Percentiles rank a stretch among this genome's conserved stretches.
Evolutionary conservation across 2,888 invertebrate species (phyloP).

Genomic region (Lasioglossum pauxillum): DNA sequence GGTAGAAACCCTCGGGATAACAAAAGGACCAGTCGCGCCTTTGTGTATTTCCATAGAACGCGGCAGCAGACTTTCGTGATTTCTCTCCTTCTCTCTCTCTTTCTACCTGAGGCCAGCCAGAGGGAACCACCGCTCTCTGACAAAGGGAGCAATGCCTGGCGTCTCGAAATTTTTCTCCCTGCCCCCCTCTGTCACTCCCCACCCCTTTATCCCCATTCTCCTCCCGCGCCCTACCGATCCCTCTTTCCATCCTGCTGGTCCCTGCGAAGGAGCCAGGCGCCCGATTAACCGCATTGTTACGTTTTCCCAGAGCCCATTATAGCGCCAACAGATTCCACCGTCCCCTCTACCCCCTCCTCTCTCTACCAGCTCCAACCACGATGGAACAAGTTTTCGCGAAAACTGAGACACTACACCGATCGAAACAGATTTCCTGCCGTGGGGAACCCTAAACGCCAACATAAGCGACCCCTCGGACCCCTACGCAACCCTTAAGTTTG

Average conservation of each 20-base stretch:
- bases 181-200: conserved; percentile 32
- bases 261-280: conserved; percentile 66
- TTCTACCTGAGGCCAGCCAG: conserved; percentile 53
- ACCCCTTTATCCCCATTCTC: conserved; percentile 9
- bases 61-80: conserved; percentile 70
- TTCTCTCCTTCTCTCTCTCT: conserved; percentile 45
- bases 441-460: not conserved
- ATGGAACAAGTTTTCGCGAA: conserved; percentile 41
- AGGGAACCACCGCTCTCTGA: conserved; percentile 19
- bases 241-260: conserved; percentile 8
- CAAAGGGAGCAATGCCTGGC: conserved; percentile 71
- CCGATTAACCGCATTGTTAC: conserved; percentile 80
- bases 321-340: conserved; percentile 47
- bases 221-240: not conserved
- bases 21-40: conserved; percentile 69
- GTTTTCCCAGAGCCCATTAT: conserved; percentile 69
- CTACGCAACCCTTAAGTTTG: not conserved
- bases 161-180: conserved; percentile 60
- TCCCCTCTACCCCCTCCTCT: conserved; percentile 8
- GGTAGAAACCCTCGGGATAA: conserved; percentile 66
- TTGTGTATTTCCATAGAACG: conserved; percentile 72
- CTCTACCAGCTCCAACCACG: not conserved
- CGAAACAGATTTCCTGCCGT: not conserved
- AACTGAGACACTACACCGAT: conserved; percentile 13
- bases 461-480: not conserved